Percentiles rank a stretch among this genome's conserved stretches.
phyloP scores from a whole-genome alignment of 2,888 invertebrate species.

The Malthinus seriepunctatus region DNA sequence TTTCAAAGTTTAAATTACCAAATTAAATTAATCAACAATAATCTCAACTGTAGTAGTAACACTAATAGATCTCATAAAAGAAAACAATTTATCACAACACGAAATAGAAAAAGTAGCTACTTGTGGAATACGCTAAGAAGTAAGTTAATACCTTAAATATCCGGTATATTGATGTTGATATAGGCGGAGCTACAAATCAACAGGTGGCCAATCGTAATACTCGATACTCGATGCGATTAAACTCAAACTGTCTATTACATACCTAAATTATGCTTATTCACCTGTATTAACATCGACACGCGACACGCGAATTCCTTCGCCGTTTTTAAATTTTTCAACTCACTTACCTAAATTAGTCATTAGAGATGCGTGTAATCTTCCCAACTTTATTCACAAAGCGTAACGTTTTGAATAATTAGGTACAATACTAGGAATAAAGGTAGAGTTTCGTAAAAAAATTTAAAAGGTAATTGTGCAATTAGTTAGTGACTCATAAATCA shows the following conservation, averaged over 20 bases:
- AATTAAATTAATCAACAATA: background rate
- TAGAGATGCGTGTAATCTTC: constrained; percentile 13
- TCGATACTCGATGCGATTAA: constrained; percentile 32
- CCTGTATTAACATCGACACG: constrained; percentile 17
- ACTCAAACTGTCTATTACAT: constrained; percentile 34
- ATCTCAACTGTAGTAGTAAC: too few species aligned
- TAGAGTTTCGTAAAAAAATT: constrained; percentile 16
- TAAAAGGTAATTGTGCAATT: constrained; percentile 28
- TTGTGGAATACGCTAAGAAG: constrained; percentile 46
- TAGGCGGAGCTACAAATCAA: constrained; percentile 48
- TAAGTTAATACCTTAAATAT: constrained; percentile 39
- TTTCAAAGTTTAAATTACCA: constrained; percentile 10
- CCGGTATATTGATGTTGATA: constrained; percentile 35
- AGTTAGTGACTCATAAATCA: constrained; percentile 30
- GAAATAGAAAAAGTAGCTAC: constrained; percentile 41
- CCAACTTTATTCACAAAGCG: constrained; percentile 20
- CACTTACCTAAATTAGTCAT: constrained; percentile 13
- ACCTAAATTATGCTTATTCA: constrained; percentile 23
- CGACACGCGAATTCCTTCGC: constrained; percentile 17
- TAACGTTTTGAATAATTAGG: constrained; percentile 12
- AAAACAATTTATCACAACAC: constrained; percentile 33
- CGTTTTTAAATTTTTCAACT: constrained; percentile 9
- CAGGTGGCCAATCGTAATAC: constrained; percentile 50
- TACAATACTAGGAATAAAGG: background rate
- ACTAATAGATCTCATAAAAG: constrained; percentile 14